Evolutionary conservation across 2,113 vertebrate genomes (phyloP), one percentile per base, ranked within the genome.

Genomic region (Hucho hucho): DNA sequence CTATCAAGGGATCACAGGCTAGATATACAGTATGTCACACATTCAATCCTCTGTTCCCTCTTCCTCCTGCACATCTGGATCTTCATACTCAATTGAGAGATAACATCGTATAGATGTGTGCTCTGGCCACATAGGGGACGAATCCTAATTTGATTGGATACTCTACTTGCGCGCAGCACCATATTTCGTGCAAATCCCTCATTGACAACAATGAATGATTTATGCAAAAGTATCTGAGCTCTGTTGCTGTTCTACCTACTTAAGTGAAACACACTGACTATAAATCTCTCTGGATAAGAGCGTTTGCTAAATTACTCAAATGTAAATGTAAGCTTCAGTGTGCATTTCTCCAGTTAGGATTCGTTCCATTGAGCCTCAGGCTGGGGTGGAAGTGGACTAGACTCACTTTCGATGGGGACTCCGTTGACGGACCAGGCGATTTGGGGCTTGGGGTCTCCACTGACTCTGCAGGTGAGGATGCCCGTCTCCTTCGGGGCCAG

Each of bases 401-500:
- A 85, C 96, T 95, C 91, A 98, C 97, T 96, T 89, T 94, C 92
- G 85, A 96, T 88, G 16, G 95, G 89, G 75, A 96, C 90, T 4
- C 96, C 96, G 81, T 99, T 99, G 70, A 96, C 86, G 77, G 95
- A 92, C 97, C 97, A 99, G 79, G 76, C 94, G 81, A 98, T 95
- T 18, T 72, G 89, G 18, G 97, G 97, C 80, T 96, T 96, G 37
- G 97, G 97, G 47, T 94, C 96, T 78, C 97, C 97, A 0, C 89
- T 94, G 29, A 95, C 95, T 86, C 94, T 94, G 87, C 97, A 99
- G 72, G 92, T 95, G 79, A 99, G 85, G 20, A 90, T 92, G 4
- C 97, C 97, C 4, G 94, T 93, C 87, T 99, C 97, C 87, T 96
- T 96, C 5, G 97, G 97, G 71, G 97, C 98, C 22, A 99, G 90